Conservation (phyloP, 1,140 invertebrate genomes). For the Theocolax elegans region DNA sequence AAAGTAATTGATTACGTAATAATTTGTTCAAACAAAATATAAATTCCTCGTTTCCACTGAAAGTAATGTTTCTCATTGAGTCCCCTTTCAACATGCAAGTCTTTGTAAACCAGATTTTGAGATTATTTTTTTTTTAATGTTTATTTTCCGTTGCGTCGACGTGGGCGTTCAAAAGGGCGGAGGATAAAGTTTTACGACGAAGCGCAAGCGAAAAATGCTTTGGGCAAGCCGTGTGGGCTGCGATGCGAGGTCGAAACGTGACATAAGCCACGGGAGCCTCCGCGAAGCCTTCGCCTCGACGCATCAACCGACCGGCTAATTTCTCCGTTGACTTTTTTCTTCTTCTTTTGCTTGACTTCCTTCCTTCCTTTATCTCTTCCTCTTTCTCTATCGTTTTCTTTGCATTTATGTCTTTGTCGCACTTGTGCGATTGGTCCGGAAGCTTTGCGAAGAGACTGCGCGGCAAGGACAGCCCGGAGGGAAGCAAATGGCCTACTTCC, state of each 20-base stretch:
- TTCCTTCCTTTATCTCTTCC: neutral
- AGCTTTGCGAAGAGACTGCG: slow-evolving; percentile 28
- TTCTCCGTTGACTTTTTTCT: neutral
- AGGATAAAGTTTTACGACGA: too few relatives aligned
- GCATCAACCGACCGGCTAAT: slow-evolving; percentile 11
- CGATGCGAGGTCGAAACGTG: neutral
- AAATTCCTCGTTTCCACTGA: too few relatives aligned
- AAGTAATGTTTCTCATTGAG: too few relatives aligned
- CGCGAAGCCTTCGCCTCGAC: neutral
- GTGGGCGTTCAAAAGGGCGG: too few relatives aligned
- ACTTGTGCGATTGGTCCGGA: slow-evolving; percentile 19
- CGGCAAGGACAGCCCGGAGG: slow-evolving; percentile 31
- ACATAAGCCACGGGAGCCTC: neutral
- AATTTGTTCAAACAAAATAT: too few relatives aligned
- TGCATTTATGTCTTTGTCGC: slow-evolving; percentile 16
- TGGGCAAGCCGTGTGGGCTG: neutral
- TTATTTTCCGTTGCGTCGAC: too few relatives aligned
- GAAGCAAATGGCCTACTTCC: slow-evolving; percentile 49
- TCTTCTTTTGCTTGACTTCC: neutral
- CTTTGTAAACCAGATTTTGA: too few relatives aligned
- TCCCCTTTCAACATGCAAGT: too few relatives aligned
- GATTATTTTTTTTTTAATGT: too few relatives aligned
- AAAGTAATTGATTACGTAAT: too few relatives aligned
- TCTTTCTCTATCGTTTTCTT: neutral
- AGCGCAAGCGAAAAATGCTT: too few relatives aligned